Base-by-base conservation (phyloP, 2,797 vertebrate genomes). In the Falco novaeseelandiae region DNA sequence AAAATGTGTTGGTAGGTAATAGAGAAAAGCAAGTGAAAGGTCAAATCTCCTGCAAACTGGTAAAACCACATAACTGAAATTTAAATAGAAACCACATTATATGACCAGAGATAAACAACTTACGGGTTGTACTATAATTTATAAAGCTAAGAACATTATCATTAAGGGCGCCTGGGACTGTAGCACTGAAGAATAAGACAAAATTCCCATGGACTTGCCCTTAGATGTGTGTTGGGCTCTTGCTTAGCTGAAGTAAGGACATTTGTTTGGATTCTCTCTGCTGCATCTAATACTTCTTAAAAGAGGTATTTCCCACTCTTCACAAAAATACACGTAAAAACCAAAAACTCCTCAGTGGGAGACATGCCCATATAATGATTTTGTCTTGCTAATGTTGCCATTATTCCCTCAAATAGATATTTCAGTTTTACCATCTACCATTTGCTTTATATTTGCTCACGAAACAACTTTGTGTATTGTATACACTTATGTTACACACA, bases 41-140 rank as follows among this genome's bases (percentile, higher is more conserved):
- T 94, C 85, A 96, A 46, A 51, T 95, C 66, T 74, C 89, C 93
- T 87, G 38, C 58, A 95, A 96, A 91, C 21, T 85, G 62, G 57
- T 66, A 73, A 93, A 97, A 25, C 30, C 29, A 66, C 27, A 25
- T 46, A 65, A 69, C 67, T 84, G 79, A 85, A 63, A 87, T 85
- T 46, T 72, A 79, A 86, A 69, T 42, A 57, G 36, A 83, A 94
- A 88, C 22, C 32, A 70, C 19, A 46, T 71, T 81, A n/a, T 87
- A 30, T 72, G 88, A 87, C 26, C 26, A 48, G 55, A 90, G 38
- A 52, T 69, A 92, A 63, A 78, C 65, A 84, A 48, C 9, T 72
- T 76, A 65, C 22, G 34, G 14, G 15, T 52, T 85, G 87, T 46
- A 77, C n/a, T 54, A 71, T 63, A 74, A 82, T 78, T 96, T 54